A percentile compares a stretch with the other conserved stretches of the same genome.
Evolutionary conservation across 2,888 invertebrate genomes (phyloP).

Genomic region (Protonemura montana): DNA sequence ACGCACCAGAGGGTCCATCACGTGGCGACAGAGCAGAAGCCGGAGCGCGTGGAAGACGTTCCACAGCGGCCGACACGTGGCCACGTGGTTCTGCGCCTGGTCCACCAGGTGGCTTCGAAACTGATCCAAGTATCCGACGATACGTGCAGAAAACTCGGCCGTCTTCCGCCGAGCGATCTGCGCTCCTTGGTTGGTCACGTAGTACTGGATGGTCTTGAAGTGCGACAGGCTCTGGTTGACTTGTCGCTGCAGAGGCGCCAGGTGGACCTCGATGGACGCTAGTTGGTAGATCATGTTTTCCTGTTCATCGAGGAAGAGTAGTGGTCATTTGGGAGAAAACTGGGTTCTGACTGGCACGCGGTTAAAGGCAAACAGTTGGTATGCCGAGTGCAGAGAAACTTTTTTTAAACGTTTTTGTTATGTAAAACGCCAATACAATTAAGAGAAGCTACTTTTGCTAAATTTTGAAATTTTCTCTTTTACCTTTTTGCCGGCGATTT

Average conservation of each 20-base stretch:
- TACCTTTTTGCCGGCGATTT: no score
- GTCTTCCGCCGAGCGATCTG: conserved; percentile 73
- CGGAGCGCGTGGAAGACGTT: conserved; percentile 72
- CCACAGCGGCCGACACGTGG: conserved; percentile 76
- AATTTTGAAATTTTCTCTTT: no score
- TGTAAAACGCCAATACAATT: no score
- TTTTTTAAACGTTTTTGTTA: not conserved
- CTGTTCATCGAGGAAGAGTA: conserved; percentile 56
- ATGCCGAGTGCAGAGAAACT: conserved; percentile 52
- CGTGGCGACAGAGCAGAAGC: conserved; percentile 68
- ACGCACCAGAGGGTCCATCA: conserved; percentile 70
- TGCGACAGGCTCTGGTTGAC: conserved; percentile 77
- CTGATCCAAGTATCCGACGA: conserved; percentile 72
- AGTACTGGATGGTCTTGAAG: conserved; percentile 78
- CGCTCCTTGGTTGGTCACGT: conserved; percentile 75
- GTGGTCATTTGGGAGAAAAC: no score
- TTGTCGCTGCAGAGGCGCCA: conserved; percentile 75
- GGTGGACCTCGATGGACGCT: conserved; percentile 76
- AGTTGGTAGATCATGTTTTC: conserved; percentile 78
- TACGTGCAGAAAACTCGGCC: conserved; percentile 65
- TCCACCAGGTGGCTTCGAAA: conserved; percentile 72
- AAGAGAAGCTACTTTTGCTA: not conserved
- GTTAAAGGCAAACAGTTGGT: no score
- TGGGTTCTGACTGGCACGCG: no score
- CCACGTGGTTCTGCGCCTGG: conserved; percentile 70